These are phyloP conservation scores for Poeciliopsis paucimaculata DNA, from an alignment of 2,797 vertebrate genomes.

Conservation along the genomic window DNA sequence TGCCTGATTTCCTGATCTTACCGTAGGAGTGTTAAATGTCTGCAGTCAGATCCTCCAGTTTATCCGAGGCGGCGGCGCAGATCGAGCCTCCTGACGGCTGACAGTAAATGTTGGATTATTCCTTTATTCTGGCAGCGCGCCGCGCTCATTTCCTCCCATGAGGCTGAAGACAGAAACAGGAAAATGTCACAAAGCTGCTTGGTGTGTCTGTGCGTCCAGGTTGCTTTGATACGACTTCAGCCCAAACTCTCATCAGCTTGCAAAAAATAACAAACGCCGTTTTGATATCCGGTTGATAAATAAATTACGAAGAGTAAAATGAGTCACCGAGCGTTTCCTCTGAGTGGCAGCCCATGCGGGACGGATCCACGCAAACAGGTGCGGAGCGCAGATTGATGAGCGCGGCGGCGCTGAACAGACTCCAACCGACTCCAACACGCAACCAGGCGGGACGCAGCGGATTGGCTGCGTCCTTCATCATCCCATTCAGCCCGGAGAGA, in stretches of 20 bases:
- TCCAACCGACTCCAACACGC: slow-evolving; percentile 39
- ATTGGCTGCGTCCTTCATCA: slow-evolving; percentile 50
- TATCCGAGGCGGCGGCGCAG: slow-evolving; percentile 31
- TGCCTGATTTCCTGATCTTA: slow-evolving; percentile 37
- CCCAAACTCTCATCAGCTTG: slow-evolving; percentile 52
- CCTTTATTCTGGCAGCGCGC: slow-evolving; percentile 30
- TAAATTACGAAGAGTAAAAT: neutral
- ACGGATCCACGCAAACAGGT: slow-evolving; percentile 25
- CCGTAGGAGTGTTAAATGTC: slow-evolving; percentile 52
- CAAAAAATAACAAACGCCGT: neutral
- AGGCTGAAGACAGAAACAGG: neutral
- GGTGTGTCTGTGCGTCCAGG: slow-evolving; percentile 27
- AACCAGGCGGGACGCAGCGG: slow-evolving; percentile 32
- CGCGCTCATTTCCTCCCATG: slow-evolving; percentile 30
- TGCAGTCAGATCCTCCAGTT: slow-evolving; percentile 58
- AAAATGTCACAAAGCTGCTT: slow-evolving; percentile 6
- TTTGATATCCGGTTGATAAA: slow-evolving; percentile 13
- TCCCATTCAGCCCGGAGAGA: neutral
- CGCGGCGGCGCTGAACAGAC: slow-evolving; percentile 26
- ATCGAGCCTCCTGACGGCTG: slow-evolving; percentile 27
- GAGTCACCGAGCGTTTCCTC: neutral
- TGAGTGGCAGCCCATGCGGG: slow-evolving; percentile 3
- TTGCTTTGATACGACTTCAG: slow-evolving; percentile 45
- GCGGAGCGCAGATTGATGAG: slow-evolving; percentile 42
- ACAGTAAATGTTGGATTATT: slow-evolving; percentile 10